Percentiles rank a stretch among this genome's conserved stretches.
Conservation (phyloP, 37 sponge, comb jelly and placozoan species). For the Beroe forskalii region DNA sequence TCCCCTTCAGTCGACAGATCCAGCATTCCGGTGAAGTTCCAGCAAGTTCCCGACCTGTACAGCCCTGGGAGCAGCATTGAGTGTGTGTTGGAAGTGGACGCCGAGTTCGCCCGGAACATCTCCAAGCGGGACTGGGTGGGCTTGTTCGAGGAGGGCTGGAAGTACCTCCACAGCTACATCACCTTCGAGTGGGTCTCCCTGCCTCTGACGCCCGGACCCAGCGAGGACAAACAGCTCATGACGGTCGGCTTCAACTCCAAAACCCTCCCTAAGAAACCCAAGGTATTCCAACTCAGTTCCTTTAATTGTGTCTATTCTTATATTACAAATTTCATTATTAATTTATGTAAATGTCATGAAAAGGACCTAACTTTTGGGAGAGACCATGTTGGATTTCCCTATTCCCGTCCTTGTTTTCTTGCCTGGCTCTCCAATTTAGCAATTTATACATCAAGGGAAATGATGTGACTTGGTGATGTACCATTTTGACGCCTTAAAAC, state of each 20-base stretch:
- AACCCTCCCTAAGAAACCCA: neutral
- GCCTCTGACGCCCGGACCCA: neutral
- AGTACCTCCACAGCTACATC: conserved; percentile 49
- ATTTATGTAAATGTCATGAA: too few species aligned
- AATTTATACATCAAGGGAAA: too few species aligned
- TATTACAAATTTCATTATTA: too few species aligned
- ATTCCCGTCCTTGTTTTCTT: too few species aligned
- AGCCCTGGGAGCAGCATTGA: neutral
- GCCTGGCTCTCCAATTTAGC: too few species aligned
- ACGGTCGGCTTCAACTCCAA: neutral
- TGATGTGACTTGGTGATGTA: too few species aligned
- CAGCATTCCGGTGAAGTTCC: neutral
- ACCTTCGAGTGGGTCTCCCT: conserved; percentile 52
- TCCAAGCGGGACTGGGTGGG: conserved; percentile 35
- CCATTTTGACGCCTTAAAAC: too few species aligned
- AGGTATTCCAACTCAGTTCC: too few species aligned
- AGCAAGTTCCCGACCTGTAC: neutral
- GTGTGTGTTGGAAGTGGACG: neutral
- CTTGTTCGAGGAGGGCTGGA: conserved; percentile 45
- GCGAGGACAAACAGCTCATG: conserved; percentile 20
- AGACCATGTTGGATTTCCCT: too few species aligned
- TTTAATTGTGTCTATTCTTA: too few species aligned
- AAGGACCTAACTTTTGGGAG: too few species aligned
- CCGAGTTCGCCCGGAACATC: neutral
- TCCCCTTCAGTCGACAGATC: conserved; percentile 6